Conservation (phyloP, 1,140 invertebrate genomes). For the Drosophila arizonae region DNA sequence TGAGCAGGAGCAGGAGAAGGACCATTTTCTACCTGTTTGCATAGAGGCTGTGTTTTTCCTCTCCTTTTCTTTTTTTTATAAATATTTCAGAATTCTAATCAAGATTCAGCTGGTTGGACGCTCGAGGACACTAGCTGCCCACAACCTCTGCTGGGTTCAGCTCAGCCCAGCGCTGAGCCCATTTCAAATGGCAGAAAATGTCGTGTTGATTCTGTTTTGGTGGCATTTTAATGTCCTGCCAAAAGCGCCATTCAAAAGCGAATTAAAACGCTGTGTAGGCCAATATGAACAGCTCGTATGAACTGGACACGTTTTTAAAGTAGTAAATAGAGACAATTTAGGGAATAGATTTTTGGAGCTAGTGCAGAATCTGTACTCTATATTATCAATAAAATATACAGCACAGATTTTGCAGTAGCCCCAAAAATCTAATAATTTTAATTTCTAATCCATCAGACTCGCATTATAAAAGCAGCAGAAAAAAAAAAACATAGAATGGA, state of each 20-base stretch:
- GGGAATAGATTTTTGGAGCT: too few species aligned
- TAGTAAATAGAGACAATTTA: not conserved
- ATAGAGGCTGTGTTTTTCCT: constrained; percentile 35
- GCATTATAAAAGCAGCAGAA: too few species aligned
- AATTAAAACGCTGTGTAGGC: constrained; percentile 54
- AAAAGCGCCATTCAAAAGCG: constrained; percentile 70
- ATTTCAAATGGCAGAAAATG: constrained; percentile 62
- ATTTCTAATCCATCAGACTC: too few species aligned
- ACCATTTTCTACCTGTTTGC: constrained; percentile 41
- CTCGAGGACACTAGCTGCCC: constrained; percentile 33
- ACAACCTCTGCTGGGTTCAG: not conserved
- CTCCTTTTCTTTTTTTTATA: constrained; percentile 46
- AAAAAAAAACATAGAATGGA: too few species aligned
- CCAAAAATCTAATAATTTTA: too few species aligned
- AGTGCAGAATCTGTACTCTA: too few species aligned
- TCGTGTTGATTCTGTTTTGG: constrained; percentile 79
- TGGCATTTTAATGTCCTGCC: constrained; percentile 75
- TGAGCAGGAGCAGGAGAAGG: constrained; percentile 7
- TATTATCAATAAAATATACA: too few species aligned
- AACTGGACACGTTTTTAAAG: not conserved
- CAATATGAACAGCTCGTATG: not conserved
- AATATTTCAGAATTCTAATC: constrained; percentile 82
- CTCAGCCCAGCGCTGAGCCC: constrained; percentile 2
- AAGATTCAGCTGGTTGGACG: constrained; percentile 57
- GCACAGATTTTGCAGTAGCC: too few species aligned